Evolutionary conservation across 2,113 vertebrate species (phyloP), one percentile per base, ranked within the genome.

Genomic region (Thymallus thymallus): DNA sequence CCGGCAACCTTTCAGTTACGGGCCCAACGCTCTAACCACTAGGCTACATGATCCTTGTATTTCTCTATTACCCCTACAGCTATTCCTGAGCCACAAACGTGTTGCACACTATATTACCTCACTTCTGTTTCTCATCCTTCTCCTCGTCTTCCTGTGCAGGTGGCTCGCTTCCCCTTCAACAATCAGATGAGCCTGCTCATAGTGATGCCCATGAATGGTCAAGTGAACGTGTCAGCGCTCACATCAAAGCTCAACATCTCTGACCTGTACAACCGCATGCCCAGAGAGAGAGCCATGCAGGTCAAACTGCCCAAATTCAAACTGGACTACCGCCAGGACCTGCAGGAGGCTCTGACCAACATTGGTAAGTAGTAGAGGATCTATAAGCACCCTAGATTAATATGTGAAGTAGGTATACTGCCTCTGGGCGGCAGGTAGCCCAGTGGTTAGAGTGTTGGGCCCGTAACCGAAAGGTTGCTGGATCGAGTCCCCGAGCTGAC

Each of bases 251-350:
- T 99, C 56, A 94, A 93, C 64, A 85, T 93, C 68, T 86, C 90
- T 29, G 83, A 91, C 3, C 78, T 98, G 0, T 92, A 95, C 68
- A 75, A 72, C 22, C 92, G 90, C 16, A 90, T 92, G n/a, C 91
- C 94, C 45, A 87, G 76, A 58, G 93, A 95, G 84, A 92, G 85
- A 51, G 91, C 90, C 20, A 96, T 96, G 71, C 88, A 78, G 6
- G 94, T 99, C 74, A 94, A 91, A 91, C 84, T 99, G 30, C 98
- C 98, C 1, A 98, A 94, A 92, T 91, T 99, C 60, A 93, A 93
- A 71, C 6, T 99, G 79, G 92, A 96, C 68, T 93, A 94, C 77
- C 77, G 88, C 58, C 87, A 95, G 81, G 95, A 98, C 60, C 91
- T 99, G 71, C 88, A 91, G 74, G 83, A 93, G 0, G 92, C 92